Base-by-base conservation (phyloP, 2,888 invertebrate species). In the Magallana nippona region DNA sequence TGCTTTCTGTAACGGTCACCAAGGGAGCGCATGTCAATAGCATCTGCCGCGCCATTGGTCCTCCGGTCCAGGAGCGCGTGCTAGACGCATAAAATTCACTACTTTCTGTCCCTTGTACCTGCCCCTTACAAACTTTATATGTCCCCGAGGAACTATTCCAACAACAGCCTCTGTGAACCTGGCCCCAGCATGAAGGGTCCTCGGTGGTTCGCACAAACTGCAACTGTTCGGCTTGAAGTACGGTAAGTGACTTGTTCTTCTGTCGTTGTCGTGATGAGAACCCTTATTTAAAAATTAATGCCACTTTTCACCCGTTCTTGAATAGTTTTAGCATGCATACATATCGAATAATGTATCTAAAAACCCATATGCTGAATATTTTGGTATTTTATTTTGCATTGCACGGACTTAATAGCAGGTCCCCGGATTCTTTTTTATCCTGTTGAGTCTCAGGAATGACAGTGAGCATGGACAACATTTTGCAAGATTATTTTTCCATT, bases 1-100 rank as follows among this genome's bases (percentile, higher is more conserved):
- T 71, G 71, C 71, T 71, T 71, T 71, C 27, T 71, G 27, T 71
- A 71, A 71, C 71, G 71, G 71, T 32, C 71, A 71, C 71, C 71
- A 15, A 71, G 71, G 71, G 71, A 71, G 71, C 15, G 71, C 11
- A 32, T 71, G 71, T 71, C 71, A 71, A 71, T 71, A 71, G 71
- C 71, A 71, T 71, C 71, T 71, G 71, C 71, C 71, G 27, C 71
- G 71, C 71, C 32, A 71, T 71, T 71, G 71, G 71, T 32, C 27
- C 71, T 71, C 71, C 32, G 27, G 19, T 19, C n/a, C n/a, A 27
- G 71, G 71, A 27, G 27, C 71, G 27, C 71, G 71, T 71, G 71
- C 27, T 27, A 71, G 27, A 13, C 71, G 32, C 71, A 71, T 71
- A 32, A 71, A 71, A 71, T 71, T 71, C 71, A 71, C 71, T 71